These are phyloP conservation scores for Pogonomyrmex californicus DNA, from an alignment of 1,140 invertebrate species.

Conservation along the genomic window DNA sequence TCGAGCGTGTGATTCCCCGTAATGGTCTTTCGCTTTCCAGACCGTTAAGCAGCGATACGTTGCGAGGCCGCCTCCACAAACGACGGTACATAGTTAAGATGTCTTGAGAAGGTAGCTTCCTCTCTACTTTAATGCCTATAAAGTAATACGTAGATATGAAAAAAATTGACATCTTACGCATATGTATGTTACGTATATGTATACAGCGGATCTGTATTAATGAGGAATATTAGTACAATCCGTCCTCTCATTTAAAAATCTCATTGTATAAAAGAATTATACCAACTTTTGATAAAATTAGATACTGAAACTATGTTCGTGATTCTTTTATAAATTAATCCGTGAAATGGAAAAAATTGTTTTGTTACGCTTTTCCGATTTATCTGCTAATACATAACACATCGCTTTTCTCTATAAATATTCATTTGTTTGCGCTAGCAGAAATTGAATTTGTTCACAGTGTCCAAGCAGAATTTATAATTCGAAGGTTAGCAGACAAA, in stretches of 20 bases:
- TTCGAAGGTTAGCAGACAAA: slow-evolving; percentile 30
- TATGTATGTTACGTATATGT: too few species aligned
- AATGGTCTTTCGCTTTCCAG: slow-evolving; percentile 79
- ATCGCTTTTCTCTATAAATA: slow-evolving; percentile 33
- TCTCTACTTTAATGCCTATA: slow-evolving; percentile 24
- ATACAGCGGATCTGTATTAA: too few species aligned
- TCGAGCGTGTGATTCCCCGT: slow-evolving; percentile 78
- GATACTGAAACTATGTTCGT: background rate
- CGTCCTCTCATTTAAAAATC: background rate
- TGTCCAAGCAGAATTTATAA: slow-evolving; percentile 47
- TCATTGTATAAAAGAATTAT: background rate
- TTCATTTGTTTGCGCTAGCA: slow-evolving; percentile 45
- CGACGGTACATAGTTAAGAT: slow-evolving; percentile 63
- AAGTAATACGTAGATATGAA: slow-evolving; percentile 1
- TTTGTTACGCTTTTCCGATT: background rate
- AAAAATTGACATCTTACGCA: background rate
- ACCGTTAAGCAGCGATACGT: slow-evolving; percentile 71
- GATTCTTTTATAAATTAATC: background rate
- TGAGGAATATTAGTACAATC: background rate
- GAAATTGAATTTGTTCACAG: slow-evolving; percentile 51
- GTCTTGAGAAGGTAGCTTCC: slow-evolving; percentile 22
- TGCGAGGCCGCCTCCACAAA: slow-evolving; percentile 30
- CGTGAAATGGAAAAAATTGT: background rate
- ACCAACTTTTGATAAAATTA: background rate
- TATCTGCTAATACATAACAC: slow-evolving; percentile 8